phyloP scores from a whole-genome alignment of 2,888 invertebrate genomes.

The Hypomecis punctinalis region DNA sequence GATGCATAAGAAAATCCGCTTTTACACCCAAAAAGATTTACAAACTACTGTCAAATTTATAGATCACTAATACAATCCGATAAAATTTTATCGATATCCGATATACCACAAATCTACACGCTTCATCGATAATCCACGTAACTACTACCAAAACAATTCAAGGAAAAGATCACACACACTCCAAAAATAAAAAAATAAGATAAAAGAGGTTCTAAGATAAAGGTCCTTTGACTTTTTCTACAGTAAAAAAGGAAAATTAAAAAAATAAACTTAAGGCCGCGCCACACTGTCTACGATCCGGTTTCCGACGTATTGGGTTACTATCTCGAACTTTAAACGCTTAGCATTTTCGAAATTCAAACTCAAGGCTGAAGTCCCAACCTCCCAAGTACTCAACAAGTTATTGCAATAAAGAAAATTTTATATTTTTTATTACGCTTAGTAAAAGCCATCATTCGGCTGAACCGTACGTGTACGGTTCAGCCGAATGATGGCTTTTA shows the following conservation, averaged over 20 bases:
- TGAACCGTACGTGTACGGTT: conserved; percentile 48
- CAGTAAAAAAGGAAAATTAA: conserved; percentile 66
- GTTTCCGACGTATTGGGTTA: conserved; percentile 80
- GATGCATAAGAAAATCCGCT: neutral
- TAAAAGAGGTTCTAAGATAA: conserved; percentile 64
- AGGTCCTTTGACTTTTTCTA: conserved; percentile 73
- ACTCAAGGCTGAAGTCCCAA: conserved; percentile 9
- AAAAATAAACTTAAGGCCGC: conserved; percentile 78
- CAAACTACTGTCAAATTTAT: conserved; percentile 15
- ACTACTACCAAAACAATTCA: conserved; percentile 42
- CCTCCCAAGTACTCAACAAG: conserved; percentile 29
- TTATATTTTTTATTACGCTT: conserved; percentile 36
- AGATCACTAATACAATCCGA: conserved; percentile 26
- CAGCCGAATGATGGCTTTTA: conserved; percentile 32
- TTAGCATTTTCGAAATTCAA: neutral
- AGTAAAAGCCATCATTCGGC: conserved; percentile 33
- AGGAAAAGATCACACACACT: conserved; percentile 69
- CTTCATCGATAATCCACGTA: conserved; percentile 29
- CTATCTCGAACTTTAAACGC: conserved; percentile 34
- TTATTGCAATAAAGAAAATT: conserved; percentile 38
- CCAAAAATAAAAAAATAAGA: conserved; percentile 65
- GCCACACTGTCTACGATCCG: conserved; percentile 85
- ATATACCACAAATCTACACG: conserved; percentile 31
- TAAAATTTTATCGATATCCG: conserved; percentile 28
- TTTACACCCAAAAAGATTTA: neutral